These are phyloP conservation scores for Monarcha castaneiventris DNA, from an alignment of 2,113 vertebrate species.

Conservation along the genomic window DNA sequence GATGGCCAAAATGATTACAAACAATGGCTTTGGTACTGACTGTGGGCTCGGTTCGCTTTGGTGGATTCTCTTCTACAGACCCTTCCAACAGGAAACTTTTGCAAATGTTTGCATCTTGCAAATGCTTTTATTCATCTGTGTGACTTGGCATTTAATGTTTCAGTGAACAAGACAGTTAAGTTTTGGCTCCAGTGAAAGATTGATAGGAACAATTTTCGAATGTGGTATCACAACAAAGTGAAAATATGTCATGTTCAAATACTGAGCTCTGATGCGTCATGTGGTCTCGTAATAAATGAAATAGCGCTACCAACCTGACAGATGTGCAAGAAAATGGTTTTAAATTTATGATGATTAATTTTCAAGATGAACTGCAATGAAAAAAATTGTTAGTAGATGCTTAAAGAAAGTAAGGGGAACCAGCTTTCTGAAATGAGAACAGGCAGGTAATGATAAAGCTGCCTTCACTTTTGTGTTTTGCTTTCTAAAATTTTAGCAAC, in stretches of 20 bases:
- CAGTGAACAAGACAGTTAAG: constrained; percentile 70
- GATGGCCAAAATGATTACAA: neutral
- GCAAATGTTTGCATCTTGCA: constrained; percentile 31
- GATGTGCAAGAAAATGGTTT: constrained; percentile 69
- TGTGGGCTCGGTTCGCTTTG: neutral
- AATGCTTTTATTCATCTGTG: constrained; percentile 64
- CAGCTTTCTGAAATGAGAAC: constrained; percentile 14
- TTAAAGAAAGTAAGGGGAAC: constrained; percentile 55
- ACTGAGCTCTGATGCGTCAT: constrained; percentile 66
- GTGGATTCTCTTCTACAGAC: neutral
- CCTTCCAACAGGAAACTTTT: neutral
- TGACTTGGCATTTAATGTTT: constrained; percentile 72
- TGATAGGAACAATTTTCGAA: constrained; percentile 76
- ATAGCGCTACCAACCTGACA: constrained; percentile 58
- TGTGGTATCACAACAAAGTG: constrained; percentile 74
- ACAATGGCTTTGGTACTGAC: neutral
- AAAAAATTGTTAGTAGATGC: constrained; percentile 63
- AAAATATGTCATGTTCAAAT: constrained; percentile 78
- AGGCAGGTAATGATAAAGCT: constrained; percentile 39
- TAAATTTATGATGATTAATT: constrained; percentile 76
- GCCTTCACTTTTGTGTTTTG: constrained; percentile 26
- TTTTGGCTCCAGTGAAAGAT: constrained; percentile 70
- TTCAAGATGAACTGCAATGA: constrained; percentile 69
- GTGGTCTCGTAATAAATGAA: constrained; percentile 74
- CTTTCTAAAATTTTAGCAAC: neutral